Evolutionary conservation across 2,888 invertebrate species (phyloP), one percentile per base, ranked within the genome.

Genomic region (Meganola albula): DNA sequence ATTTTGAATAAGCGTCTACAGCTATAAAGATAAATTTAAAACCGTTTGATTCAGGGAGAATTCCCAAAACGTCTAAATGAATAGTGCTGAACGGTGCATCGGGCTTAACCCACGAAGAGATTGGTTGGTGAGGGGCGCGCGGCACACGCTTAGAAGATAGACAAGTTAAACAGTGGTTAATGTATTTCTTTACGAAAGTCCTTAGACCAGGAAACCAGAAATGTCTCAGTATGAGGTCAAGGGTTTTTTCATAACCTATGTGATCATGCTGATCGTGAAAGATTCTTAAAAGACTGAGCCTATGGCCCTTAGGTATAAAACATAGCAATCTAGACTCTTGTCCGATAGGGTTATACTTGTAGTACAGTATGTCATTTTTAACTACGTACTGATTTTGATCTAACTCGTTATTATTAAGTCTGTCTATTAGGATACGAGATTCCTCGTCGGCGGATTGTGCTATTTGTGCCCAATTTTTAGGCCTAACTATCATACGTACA

Each of bases 241-340:
- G 5, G 2, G 27, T 18, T 16, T 27, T 26, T 2, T 26, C 26
- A 6, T 12, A 7, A 3, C 25, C 12, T n/a, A 10, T 10, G 7
- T 24, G 24, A n/a, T 26, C 26, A 10, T 26, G 26, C 7, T 26
- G 14, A 13, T 26, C 26, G 10, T 26, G 26, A 9, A 26, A 12
- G 2, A 12, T 8, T 2, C 12, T 10, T 24, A 24, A 13, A 0
- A 57, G 10, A 18, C 58, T 58, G 0, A 61, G 30, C 1, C 58
- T 24, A 31, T 50, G 42, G 1, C 53, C 56, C 13, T 48, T 61
- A 0, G 61, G 56, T 0, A 58, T 34, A 14, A 27, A 58, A 24
- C 55, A 56, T 1, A 56, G 22, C 0, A 49, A 20, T 0, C 48
- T 12, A 0, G 50, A 1, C 2, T 48, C 21, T 23, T 52, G 51